Percentiles rank a stretch among this genome's conserved stretches.
Conservation (phyloP, 1,140 invertebrate genomes). For the Elymnias hypermnestra region DNA sequence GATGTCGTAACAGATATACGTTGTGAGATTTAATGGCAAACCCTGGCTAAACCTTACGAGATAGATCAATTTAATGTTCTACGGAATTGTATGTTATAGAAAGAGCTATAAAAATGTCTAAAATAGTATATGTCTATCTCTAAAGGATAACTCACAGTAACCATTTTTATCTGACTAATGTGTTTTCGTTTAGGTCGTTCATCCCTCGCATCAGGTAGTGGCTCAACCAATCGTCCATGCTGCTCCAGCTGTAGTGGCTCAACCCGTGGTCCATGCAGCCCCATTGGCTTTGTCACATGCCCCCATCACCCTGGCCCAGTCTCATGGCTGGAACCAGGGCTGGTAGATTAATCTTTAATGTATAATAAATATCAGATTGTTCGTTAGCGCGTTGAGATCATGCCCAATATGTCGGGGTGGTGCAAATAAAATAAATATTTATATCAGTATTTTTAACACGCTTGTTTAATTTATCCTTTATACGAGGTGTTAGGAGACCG, state of each 20-base stretch:
- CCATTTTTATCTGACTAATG: no score
- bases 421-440: constrained; percentile 60
- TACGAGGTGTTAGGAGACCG: no score
- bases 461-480: constrained; percentile 21
- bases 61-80: no score
- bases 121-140: constrained; percentile 3
- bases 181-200: constrained; percentile 53
- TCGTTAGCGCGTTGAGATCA: constrained; percentile 55
- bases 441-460: constrained; percentile 27
- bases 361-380: constrained; percentile 22
- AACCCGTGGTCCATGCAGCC: constrained; percentile 25
- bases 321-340: constrained; percentile 47
- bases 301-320: constrained; percentile 33
- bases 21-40: no score
- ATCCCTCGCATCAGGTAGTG: constrained; percentile 41
- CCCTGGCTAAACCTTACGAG: no score
- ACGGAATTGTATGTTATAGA: not conserved
- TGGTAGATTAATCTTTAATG: constrained; percentile 47
- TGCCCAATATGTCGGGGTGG: constrained; percentile 42
- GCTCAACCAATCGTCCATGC: constrained; percentile 40
- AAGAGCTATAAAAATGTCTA: not conserved
- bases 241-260: constrained; percentile 26
- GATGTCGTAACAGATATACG: no score
- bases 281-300: constrained; percentile 31
- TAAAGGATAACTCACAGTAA: no score